A percentile compares a stretch with the other conserved stretches of the same genome.
Conservation (phyloP, 2,888 invertebrate genomes). For the Diarsia brunnea region DNA sequence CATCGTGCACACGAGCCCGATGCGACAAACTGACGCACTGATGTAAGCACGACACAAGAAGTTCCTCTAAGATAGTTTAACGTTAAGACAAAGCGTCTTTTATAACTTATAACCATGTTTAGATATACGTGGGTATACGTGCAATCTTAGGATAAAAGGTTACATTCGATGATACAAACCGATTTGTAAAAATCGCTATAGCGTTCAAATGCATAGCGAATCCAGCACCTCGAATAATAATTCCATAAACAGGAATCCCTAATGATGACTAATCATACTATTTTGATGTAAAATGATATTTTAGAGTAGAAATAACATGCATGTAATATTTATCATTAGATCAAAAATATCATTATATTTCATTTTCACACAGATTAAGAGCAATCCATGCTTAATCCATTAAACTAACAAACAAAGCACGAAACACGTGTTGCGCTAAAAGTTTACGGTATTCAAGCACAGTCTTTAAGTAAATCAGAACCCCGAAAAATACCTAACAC, state of each 20-base stretch:
- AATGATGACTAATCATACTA: too few species aligned
- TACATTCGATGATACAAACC: not conserved
- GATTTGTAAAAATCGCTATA: constrained; percentile 3
- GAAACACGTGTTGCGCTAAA: too few species aligned
- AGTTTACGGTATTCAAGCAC: too few species aligned
- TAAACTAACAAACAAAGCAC: too few species aligned
- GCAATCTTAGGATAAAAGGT: constrained; percentile 14
- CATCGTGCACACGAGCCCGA: constrained; percentile 79
- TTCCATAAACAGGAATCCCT: not conserved
- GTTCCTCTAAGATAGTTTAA: constrained; percentile 72
- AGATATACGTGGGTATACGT: constrained; percentile 25
- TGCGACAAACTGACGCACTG: constrained; percentile 56
- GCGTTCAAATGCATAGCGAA: not conserved
- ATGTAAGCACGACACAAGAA: constrained; percentile 56
- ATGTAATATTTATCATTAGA: not conserved
- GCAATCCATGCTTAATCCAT: too few species aligned
- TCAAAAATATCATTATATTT: not conserved
- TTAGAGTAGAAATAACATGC: not conserved
- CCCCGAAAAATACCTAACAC: too few species aligned
- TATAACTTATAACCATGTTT: not conserved
- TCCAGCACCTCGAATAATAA: not conserved
- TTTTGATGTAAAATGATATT: not conserved
- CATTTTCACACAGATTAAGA: not conserved
- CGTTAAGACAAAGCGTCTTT: constrained; percentile 36
- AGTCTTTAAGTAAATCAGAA: too few species aligned